phyloP scores from a whole-genome alignment of 2,888 invertebrate genomes.

The Ametastegia equiseti region DNA sequence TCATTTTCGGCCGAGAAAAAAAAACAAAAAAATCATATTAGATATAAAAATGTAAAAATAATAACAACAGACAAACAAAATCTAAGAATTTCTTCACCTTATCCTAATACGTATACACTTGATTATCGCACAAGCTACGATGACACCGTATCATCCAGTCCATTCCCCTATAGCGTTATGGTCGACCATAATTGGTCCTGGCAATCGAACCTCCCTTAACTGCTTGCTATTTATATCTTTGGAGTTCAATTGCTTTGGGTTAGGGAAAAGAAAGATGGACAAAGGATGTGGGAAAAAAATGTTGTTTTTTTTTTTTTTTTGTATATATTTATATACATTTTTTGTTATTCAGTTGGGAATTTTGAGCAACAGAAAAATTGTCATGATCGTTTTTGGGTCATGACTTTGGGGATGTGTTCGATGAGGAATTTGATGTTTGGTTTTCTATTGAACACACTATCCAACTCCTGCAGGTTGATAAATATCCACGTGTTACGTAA shows the following conservation, averaged over 20 bases:
- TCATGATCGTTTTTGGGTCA: background rate
- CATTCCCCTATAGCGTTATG: background rate
- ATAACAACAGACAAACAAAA: too few species aligned
- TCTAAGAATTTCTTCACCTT: background rate
- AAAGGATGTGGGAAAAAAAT: background rate
- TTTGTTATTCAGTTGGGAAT: background rate
- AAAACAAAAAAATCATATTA: background rate
- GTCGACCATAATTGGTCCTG: conserved; percentile 12
- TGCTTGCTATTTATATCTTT: conserved; percentile 27
- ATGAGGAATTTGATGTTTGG: conserved; percentile 9
- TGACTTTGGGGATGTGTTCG: background rate
- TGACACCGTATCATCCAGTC: background rate
- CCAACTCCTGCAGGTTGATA: background rate
- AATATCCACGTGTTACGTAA: background rate
- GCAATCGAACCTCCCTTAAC: conserved; percentile 26
- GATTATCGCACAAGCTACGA: background rate
- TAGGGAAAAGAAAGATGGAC: background rate
- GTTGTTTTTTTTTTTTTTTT: too few species aligned
- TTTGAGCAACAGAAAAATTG: background rate
- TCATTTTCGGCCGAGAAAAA: conserved; percentile 8
- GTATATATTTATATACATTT: too few species aligned
- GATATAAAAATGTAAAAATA: background rate
- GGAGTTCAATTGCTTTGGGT: background rate
- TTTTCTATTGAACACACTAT: too few species aligned
- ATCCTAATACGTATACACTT: conserved; percentile 10